Conservation (phyloP, 2,113 vertebrate genomes). For the Nothoprocta perdicaria region DNA sequence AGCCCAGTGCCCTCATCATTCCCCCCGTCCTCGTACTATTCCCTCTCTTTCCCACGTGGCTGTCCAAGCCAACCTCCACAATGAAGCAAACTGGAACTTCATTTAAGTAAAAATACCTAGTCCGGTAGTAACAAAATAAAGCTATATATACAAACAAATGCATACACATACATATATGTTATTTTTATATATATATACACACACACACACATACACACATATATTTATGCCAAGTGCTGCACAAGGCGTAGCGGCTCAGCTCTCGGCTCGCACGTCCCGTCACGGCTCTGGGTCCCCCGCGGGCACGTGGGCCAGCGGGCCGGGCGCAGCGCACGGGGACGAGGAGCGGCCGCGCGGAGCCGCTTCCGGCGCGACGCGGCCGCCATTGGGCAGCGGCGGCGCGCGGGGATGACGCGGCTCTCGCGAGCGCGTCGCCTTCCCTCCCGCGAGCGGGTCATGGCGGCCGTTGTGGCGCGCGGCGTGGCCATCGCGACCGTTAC, state of each 20-base stretch:
- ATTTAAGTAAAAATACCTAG: fast-evolving
- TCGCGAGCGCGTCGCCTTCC: fast-evolving
- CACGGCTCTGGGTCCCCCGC: too few species aligned
- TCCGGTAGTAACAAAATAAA: not conserved
- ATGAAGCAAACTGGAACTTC: fast-evolving
- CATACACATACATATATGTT: too few species aligned
- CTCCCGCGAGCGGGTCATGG: not conserved
- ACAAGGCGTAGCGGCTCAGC: fast-evolving
- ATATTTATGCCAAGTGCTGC: fast-evolving
- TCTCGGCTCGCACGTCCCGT: too few species aligned
- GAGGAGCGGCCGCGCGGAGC: too few species aligned
- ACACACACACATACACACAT: not conserved
- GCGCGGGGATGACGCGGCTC: fast-evolving
- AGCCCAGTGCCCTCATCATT: fast-evolving
- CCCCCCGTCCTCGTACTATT: too few species aligned
- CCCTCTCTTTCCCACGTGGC: fast-evolving
- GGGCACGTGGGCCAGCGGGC: too few species aligned
- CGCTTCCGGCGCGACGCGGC: too few species aligned
- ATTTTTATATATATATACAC: too few species aligned
- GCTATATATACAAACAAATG: too few species aligned
- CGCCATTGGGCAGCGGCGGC: not conserved
- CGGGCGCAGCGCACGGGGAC: too few species aligned
- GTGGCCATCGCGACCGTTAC: not conserved
- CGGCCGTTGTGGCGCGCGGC: not conserved
- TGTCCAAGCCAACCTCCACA: not conserved